These are phyloP conservation scores for Drosophila bocki DNA, from an alignment of 1,140 invertebrate genomes.

Conservation along the genomic window DNA sequence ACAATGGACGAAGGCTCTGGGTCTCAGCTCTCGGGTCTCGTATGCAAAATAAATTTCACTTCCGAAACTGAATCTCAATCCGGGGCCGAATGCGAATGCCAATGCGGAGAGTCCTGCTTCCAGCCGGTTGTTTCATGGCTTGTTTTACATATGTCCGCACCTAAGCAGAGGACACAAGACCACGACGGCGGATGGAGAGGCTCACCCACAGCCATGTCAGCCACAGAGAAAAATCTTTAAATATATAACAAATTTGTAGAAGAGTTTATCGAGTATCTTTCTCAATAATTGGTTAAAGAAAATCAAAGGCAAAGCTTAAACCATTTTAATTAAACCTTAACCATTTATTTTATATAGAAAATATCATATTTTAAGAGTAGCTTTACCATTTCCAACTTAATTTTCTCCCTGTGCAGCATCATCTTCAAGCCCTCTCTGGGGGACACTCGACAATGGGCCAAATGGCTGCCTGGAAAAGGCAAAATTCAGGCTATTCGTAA, in stretches of 20 bases:
- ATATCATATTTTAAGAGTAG: background rate
- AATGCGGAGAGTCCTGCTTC: slow-evolving; percentile 21
- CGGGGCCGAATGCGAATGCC: slow-evolving; percentile 22
- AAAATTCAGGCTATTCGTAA: slow-evolving; percentile 65
- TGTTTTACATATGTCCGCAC: slow-evolving; percentile 85
- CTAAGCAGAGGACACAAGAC: slow-evolving; percentile 56
- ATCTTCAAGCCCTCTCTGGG: slow-evolving; percentile 50
- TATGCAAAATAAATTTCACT: slow-evolving; percentile 85
- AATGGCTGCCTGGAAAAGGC: slow-evolving; percentile 70
- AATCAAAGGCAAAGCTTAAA: background rate
- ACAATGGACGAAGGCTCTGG: slow-evolving; percentile 49
- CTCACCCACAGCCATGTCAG: slow-evolving; percentile 55
- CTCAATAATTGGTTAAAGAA: background rate
- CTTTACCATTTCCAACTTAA: background rate
- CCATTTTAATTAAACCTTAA: too few species aligned
- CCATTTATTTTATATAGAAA: fast-evolving
- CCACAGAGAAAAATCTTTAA: background rate
- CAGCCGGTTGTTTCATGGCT: slow-evolving; percentile 69
- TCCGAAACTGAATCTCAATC: slow-evolving; percentile 73
- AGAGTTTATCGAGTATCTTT: background rate
- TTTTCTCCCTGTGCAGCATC: slow-evolving; percentile 21
- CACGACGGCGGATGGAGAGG: slow-evolving; percentile 31
- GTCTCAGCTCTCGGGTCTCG: slow-evolving; percentile 6
- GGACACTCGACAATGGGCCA: slow-evolving; percentile 74
- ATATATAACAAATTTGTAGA: background rate